Evolutionary conservation across 2,888 invertebrate genomes (phyloP), one percentile per base, ranked within the genome.

Genomic region (Synergus laeviventris): DNA sequence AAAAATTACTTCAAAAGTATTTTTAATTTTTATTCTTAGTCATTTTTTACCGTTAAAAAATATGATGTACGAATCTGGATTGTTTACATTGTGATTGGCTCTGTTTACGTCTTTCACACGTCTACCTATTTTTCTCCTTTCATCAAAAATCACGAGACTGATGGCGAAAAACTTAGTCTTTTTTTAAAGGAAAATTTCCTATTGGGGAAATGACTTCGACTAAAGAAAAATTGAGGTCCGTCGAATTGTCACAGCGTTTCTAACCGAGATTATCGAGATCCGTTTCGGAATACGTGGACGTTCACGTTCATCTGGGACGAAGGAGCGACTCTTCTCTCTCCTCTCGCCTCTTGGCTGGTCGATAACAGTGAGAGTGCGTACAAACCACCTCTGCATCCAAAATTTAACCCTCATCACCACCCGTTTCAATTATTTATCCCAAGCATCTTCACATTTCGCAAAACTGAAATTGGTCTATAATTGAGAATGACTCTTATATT

Each of bases 291-390:
- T 80, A 76, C 74, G 77, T 76, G 76, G 79, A 80, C 78, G 73
- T 62, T 75, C 78, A 73, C 78, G 76, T 83, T 76, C 78, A 83
- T 84, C 84, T 84, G 83, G 84, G 83, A 80, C 78, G 82, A 79
- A 80, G 81, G 77, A 84, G 80, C 83, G 74, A 79, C 74, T 74
- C 77, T 64, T 79, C 75, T 79, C 70, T 74, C 78, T 75, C 75
- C 61, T 75, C 77, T 64, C 77, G 74, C 66, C 76, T 78, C 80
- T 77, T 62, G 77, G 79, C 85, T 86, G 87, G 86, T 89, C 89
- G 88, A 89, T 89, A 89, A 85, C 85, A 82, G 81, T 80, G 89
- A 87, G 89, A 89, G 85, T 89, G 89, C 89, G 89, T 89, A 89
- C 84, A 84, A 81, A 82, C 74, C 74, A 66, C 9, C 42, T 56